Conservation (phyloP, 2,797 vertebrate genomes). For the Uromys caudimaculatus region DNA sequence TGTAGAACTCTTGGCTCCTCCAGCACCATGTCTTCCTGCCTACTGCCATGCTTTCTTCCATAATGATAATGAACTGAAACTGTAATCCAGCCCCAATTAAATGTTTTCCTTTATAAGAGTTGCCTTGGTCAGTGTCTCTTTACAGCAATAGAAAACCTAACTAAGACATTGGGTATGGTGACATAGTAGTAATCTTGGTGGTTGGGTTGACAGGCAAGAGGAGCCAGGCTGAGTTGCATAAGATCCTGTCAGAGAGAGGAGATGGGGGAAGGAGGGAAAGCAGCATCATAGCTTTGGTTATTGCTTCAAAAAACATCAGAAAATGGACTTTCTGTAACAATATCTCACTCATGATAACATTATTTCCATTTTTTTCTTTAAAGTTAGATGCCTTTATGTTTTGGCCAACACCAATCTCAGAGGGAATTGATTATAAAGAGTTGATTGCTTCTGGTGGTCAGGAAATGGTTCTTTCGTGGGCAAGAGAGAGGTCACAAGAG, state of each 20-base stretch:
- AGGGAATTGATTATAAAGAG: background rate
- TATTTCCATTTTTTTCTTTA: constrained; percentile 48
- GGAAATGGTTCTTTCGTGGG: constrained; percentile 21
- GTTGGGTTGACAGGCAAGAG: background rate
- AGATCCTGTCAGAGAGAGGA: background rate
- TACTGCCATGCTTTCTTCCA: background rate
- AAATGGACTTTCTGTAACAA: constrained; percentile 19
- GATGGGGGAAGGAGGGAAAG: no score
- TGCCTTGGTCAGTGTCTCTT: background rate
- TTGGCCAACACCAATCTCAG: background rate
- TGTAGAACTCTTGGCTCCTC: background rate
- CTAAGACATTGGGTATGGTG: background rate
- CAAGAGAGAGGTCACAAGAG: constrained; percentile 45
- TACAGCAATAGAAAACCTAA: background rate
- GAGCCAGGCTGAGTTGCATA: background rate
- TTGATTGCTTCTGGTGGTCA: constrained; percentile 38
- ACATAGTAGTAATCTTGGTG: background rate
- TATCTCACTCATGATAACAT: constrained; percentile 1
- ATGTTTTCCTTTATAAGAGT: background rate
- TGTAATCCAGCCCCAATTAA: background rate
- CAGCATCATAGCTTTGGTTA: background rate
- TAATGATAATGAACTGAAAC: background rate
- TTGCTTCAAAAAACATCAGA: constrained; percentile 33
- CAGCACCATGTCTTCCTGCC: background rate
- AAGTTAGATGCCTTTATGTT: constrained; percentile 7